Evolutionary conservation across 2,888 invertebrate genomes (phyloP).

Genomic region (Zygothrica quintamaculata): DNA sequence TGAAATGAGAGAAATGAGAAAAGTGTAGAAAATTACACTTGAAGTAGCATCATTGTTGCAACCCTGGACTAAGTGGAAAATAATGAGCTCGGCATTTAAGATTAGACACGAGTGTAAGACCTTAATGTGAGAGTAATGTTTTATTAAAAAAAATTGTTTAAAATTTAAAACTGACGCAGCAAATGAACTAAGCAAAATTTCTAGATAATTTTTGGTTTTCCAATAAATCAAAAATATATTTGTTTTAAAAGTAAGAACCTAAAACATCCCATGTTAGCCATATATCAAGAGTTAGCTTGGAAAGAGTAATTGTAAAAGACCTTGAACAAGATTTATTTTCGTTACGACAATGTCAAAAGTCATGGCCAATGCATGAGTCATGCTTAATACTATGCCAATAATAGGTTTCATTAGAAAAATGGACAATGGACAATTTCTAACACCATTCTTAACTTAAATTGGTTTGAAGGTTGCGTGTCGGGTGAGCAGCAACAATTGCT

Average conservation of each 20-base stretch:
- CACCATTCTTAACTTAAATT: conserved; percentile 33
- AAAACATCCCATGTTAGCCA: conserved; percentile 18
- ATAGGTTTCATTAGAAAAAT: conserved; percentile 1
- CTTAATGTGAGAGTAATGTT: neutral
- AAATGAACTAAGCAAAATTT: conserved; percentile 17
- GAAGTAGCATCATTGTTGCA: conserved; percentile 25
- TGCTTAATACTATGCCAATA: neutral
- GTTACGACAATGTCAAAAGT: conserved; percentile 26
- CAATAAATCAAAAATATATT: too few species aligned
- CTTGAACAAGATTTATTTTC: conserved; percentile 49
- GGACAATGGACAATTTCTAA: neutral
- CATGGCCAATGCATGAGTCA: conserved; percentile 39
- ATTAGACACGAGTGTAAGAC: conserved; percentile 2
- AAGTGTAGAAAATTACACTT: conserved; percentile 22
- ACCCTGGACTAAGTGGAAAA: conserved; percentile 35
- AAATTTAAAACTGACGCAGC: neutral
- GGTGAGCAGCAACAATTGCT: conserved; percentile 22
- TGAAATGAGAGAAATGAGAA: conserved; percentile 24
- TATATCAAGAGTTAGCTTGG: conserved; percentile 23
- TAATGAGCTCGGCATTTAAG: neutral
- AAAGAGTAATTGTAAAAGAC: conserved; percentile 38
- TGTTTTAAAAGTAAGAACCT: too few species aligned
- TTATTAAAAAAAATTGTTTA: too few species aligned
- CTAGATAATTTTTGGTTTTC: too few species aligned
- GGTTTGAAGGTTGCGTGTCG: conserved; percentile 46